These are phyloP conservation scores for Coranthus polyacanthus DNA, from an alignment of 2,797 vertebrate genomes.

Conservation along the genomic window DNA sequence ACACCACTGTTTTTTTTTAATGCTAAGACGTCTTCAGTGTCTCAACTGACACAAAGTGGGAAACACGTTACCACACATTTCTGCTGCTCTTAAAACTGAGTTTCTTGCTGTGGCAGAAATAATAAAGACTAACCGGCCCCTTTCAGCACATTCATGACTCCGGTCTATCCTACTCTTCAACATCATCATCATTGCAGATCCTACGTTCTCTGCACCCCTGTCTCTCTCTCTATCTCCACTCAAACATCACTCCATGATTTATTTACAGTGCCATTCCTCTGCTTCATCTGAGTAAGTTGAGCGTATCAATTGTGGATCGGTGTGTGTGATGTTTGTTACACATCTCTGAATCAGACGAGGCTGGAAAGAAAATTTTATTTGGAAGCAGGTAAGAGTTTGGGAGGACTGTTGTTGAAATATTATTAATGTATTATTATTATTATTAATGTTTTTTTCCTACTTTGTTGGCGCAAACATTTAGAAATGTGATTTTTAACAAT, in stretches of 20 bases:
- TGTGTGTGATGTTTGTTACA: constrained; percentile 29
- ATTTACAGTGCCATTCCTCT: constrained; percentile 65
- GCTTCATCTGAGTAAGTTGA: constrained; percentile 59
- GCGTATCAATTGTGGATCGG: constrained; percentile 64
- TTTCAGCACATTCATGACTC: constrained; percentile 14
- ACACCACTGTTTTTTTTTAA: no score
- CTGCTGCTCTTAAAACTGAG: background rate
- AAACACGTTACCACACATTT: constrained; percentile 1
- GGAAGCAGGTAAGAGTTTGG: background rate
- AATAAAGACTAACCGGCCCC: background rate
- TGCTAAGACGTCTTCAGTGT: background rate
- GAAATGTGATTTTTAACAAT: no score
- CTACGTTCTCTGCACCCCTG: background rate
- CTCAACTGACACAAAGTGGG: background rate
- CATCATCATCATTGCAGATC: constrained; percentile 41
- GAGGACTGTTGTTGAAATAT: background rate
- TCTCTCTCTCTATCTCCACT: constrained; percentile 7
- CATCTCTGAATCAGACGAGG: constrained; percentile 27
- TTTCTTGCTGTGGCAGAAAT: background rate
- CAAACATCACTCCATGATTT: constrained; percentile 62
- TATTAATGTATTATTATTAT: no score
- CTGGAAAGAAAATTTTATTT: constrained; percentile 23
- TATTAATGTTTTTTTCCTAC: no score
- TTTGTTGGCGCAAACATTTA: no score
- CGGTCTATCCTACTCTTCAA: constrained; percentile 26